Base-by-base conservation (phyloP, 2,113 vertebrate species). In the Burhinus oedicnemus region DNA sequence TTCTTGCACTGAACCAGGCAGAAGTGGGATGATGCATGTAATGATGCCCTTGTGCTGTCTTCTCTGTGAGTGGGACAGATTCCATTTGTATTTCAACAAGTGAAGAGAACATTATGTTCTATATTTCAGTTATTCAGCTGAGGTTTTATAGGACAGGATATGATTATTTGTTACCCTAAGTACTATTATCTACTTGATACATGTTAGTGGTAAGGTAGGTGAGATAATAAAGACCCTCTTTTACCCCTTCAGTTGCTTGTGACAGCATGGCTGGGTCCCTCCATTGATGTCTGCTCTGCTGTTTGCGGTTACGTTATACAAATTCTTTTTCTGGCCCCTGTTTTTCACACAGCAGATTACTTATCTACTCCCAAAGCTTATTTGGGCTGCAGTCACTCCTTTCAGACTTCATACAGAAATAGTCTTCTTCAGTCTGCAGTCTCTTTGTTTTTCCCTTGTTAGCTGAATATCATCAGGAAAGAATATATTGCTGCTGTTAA, bases 1-100 rank as follows among this genome's bases (percentile, higher is more conserved):
- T 52, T 19, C 83, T 36, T 64, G 52, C 45, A 14, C 3, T 5
- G 64, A 81, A 8, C 42, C 27, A 19, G 42, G 49, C 72, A 52
- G 52, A n/a, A 55, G 47, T 44, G 68, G 90, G 55, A 34, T 81
- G 76, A 55, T 80, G 64, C 66, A 30, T 60, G 32, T 6, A 22
- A 18, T 54, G 71, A 18, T 49, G 75, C 64, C 60, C 75, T 93
- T 88, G 70, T 38, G 54, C 8, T 71, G 64, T 62, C 92, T 90
- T 18, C 89, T 44, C 32, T 49, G 18, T 34, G 58, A 70, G 71
- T 32, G 49, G 71, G 55, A 75, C 76, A 66, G 60, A 55, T 90
- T 75, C 54, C 55, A 11, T 60, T 92, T 95, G 72, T 81, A 65
- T 81, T 94, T 89, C 91, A 95, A 58, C 69, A 76, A 79, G 29